Evolutionary conservation across 2,113 vertebrate species (phyloP).

Genomic region (Peromyscus polionotus): DNA sequence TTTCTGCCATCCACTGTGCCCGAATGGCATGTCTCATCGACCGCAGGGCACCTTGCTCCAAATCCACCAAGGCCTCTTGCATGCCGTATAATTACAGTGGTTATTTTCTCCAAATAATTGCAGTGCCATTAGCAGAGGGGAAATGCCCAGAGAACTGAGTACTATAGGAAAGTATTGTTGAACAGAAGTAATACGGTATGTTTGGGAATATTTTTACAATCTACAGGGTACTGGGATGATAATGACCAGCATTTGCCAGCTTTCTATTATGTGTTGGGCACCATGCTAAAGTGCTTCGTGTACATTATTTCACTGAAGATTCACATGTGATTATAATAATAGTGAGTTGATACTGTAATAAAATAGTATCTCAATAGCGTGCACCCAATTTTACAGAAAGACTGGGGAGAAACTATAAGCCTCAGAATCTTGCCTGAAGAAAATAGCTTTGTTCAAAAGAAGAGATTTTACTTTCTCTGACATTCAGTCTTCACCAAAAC

Average conservation of each 20-base stretch:
- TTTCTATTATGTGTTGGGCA: not conserved
- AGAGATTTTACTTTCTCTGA: not conserved
- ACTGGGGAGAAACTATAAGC: not conserved
- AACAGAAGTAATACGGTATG: not conserved
- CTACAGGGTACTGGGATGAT: not conserved
- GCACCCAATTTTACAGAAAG: not conserved
- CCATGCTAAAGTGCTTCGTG: not conserved
- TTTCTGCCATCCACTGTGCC: too few species aligned
- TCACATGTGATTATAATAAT: not conserved
- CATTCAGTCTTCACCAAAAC: not conserved
- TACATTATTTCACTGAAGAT: not conserved
- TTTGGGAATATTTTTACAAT: not conserved
- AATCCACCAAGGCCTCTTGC: too few species aligned
- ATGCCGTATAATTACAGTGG: too few species aligned
- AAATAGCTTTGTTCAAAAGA: not conserved
- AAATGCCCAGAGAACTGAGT: not conserved
- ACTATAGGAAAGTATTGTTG: not conserved
- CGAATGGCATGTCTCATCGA: too few species aligned
- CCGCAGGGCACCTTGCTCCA: too few species aligned
- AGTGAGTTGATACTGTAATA: not conserved
- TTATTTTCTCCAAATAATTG: slow-evolving; percentile 39
- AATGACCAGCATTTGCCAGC: not conserved
- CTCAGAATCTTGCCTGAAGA: not conserved
- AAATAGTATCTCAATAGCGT: not conserved
- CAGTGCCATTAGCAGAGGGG: not conserved